phyloP scores from a whole-genome alignment of 2,797 vertebrate genomes.

The Gymnothorax javanicus region DNA sequence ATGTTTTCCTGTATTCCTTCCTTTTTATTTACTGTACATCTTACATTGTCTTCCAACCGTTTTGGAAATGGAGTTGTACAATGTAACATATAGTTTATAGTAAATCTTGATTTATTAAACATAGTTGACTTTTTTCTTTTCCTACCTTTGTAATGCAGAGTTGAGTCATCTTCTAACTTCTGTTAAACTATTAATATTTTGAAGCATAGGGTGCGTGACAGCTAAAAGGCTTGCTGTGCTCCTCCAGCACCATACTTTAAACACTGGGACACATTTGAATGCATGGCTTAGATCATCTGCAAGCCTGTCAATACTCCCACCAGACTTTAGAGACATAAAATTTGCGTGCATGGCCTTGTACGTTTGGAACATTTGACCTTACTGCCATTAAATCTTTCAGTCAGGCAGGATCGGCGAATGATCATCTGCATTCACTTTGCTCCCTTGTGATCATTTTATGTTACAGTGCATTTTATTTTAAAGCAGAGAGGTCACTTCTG shows the following conservation, averaged over 20 bases:
- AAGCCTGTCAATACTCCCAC: not conserved
- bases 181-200: slow-evolving; percentile 12
- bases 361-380: not conserved
- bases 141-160: not conserved
- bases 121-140: not conserved
- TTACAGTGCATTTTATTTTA: not conserved
- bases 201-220: not conserved
- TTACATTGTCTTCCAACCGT: too few relatives aligned
- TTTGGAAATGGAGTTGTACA: too few relatives aligned
- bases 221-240: not conserved
- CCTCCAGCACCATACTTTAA: not conserved
- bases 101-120: not conserved
- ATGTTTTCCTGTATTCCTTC: too few relatives aligned
- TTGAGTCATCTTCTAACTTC: not conserved
- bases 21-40: too few relatives aligned
- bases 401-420: not conserved
- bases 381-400: not conserved
- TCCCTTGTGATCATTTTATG: not conserved
- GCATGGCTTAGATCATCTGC: not conserved
- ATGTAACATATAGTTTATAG: not conserved
- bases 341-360: not conserved
- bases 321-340: not conserved
- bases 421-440: not conserved
- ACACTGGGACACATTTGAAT: not conserved
- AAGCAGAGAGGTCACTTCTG: not conserved